Conservation (phyloP, 2,888 invertebrate genomes). For the Agrotis ipsilon region DNA sequence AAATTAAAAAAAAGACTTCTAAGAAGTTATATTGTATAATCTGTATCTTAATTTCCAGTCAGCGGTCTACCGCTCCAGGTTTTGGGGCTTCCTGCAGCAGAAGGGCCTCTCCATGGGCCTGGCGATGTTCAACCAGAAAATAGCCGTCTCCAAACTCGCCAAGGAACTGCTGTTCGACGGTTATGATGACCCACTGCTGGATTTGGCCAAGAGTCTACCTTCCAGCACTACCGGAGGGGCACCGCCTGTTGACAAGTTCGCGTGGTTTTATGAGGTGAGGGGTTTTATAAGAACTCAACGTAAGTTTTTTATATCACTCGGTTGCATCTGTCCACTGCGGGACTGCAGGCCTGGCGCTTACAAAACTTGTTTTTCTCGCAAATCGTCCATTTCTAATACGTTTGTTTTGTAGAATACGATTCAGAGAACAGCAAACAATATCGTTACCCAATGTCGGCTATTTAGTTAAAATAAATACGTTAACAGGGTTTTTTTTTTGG, state of each 20-base stretch:
- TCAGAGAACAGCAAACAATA: too few species aligned
- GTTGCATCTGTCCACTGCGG: too few species aligned
- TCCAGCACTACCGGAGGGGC: constrained; percentile 90
- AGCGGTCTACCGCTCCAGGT: constrained; percentile 91
- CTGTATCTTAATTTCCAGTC: constrained; percentile 85
- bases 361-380: too few species aligned
- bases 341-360: too few species aligned
- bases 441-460: too few species aligned
- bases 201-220: constrained; percentile 92
- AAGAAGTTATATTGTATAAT: background rate
- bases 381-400: too few species aligned
- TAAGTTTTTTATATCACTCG: too few species aligned
- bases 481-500: too few species aligned
- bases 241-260: constrained; percentile 94
- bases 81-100: constrained; percentile 91
- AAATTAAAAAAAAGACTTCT: too few species aligned
- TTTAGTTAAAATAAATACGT: too few species aligned
- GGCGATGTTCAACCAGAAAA: constrained; percentile 88
- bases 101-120: constrained; percentile 92
- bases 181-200: constrained; percentile 94
- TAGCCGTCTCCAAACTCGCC: constrained; percentile 92
- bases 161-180: constrained; percentile 95
- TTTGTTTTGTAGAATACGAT: too few species aligned
- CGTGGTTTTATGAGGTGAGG: constrained; percentile 94
- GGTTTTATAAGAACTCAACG: too few species aligned